phyloP scores from a whole-genome alignment of 2,113 vertebrate genomes.

The Struthio camelus region DNA sequence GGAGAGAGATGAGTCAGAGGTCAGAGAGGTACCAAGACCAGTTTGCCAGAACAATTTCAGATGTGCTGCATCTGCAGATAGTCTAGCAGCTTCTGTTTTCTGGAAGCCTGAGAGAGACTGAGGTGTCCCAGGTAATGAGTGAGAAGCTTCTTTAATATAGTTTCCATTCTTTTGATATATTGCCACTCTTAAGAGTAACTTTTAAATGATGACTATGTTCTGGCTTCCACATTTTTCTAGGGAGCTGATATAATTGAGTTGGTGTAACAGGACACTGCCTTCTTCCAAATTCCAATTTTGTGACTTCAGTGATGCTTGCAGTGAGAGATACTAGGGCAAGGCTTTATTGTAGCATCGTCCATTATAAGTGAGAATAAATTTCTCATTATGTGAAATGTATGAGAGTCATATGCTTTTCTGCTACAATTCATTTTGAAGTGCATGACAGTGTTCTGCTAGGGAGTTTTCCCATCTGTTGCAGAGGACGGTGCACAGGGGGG shows the following conservation, averaged over 20 bases:
- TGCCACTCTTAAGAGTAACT: neutral
- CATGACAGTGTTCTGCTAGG: neutral
- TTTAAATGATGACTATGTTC: neutral
- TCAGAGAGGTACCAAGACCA: neutral
- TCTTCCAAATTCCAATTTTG: neutral
- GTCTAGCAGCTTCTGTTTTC: neutral
- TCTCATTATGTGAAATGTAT: neutral
- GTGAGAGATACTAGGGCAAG: neutral
- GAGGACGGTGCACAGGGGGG: neutral
- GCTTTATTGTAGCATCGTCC: neutral
- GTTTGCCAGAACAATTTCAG: neutral
- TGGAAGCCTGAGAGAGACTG: neutral
- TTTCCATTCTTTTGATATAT: neutral
- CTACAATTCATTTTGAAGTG: neutral
- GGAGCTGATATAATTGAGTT: neutral
- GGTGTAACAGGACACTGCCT: neutral
- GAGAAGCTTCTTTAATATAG: neutral
- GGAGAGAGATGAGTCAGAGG: neutral
- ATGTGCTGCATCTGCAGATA: rapidly evolving
- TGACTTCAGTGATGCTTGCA: neutral
- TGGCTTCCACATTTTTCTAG: neutral
- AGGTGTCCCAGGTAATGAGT: neutral
- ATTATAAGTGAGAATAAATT: neutral
- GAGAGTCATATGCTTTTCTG: neutral
- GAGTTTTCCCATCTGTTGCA: neutral